phyloP scores from a whole-genome alignment of 2,888 invertebrate genomes.

The Acanthopleura granulata region DNA sequence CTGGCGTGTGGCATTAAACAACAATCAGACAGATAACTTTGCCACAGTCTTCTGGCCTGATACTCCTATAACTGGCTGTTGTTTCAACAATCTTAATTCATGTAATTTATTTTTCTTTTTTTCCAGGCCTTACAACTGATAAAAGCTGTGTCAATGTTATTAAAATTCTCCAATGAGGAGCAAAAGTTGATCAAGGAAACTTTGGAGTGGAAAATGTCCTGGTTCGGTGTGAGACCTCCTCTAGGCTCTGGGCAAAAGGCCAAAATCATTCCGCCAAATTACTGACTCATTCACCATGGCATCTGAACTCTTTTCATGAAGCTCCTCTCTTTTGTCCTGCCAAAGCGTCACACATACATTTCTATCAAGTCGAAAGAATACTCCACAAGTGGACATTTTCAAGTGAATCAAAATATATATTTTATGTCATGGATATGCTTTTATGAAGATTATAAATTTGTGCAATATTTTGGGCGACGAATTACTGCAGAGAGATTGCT shows the following conservation, averaged over 20 bases:
- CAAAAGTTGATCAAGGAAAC: slow-evolving; percentile 87
- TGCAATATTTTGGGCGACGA: no score
- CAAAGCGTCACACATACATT: no score
- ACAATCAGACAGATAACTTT: not conserved
- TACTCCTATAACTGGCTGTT: not conserved
- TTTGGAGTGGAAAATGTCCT: slow-evolving; percentile 81
- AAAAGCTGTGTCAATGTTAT: slow-evolving; percentile 85
- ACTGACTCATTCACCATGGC: slow-evolving; percentile 36
- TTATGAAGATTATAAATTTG: no score
- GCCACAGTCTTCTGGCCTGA: not conserved
- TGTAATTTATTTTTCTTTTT: slow-evolving; percentile 22
- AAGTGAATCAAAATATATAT: no score
- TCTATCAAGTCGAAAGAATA: no score
- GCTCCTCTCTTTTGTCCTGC: no score
- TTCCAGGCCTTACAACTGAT: slow-evolving; percentile 89
- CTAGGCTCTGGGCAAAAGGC: slow-evolving; percentile 56
- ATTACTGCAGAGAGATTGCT: no score
- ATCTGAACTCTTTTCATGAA: no score
- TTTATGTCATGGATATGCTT: no score
- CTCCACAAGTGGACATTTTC: no score
- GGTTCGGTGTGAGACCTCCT: slow-evolving; percentile 76
- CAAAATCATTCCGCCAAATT: slow-evolving; percentile 64
- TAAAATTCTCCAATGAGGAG: slow-evolving; percentile 88
- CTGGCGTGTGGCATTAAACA: no score
- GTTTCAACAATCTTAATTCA: not conserved